Base-by-base conservation (phyloP, 1,140 invertebrate species). In the Drosophila tsacasi region DNA sequence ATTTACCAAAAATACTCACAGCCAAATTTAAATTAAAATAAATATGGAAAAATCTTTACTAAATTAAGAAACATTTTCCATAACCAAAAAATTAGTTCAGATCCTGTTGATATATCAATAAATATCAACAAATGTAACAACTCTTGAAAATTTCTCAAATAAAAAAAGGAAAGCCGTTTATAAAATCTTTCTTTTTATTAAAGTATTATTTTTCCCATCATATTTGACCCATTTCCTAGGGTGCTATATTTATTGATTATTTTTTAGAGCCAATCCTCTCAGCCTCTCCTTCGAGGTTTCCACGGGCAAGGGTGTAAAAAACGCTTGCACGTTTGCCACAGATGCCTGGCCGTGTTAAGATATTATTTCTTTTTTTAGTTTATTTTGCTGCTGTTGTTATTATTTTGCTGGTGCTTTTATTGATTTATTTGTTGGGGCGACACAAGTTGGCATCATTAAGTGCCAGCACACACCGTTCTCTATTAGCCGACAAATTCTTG, bases 401-500 rank as follows among this genome's bases (percentile, higher is more conserved):
- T 59, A 35, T 54, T 50, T 69, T 61, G 62, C 54, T 50, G 27
- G 40, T 62, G 75, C 50, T 49, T 74, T 76, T 81, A 73, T 90
- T 78, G 79, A 84, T 84, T 80, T 84, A 83, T 72, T 83, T 79
- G 62, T 61, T 74, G 75, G 69, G 67, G 69, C 81, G 84, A 81
- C 84, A 89, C 72, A 87, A 87, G 83, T 89, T 87, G 84, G 84
- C 84, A 89, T 90, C 84, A 89, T 89, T 90, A 90, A 89, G 84
- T 89, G 86, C 82, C 60, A 68, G 50, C 72, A 86, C 79, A 76
- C 82, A 89, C 85, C 86, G 81, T 90, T 90, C 86, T 91, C 85
- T 91, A 90, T 85, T 91, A 91, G 86, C 85, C 86, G 85, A 89
- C 85, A 85, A 90, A 90, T 90, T 90, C 85, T 90, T 90, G 85